A percentile compares a stretch with the other conserved stretches of the same genome.
These are phyloP conservation scores for Bubo blakistoni DNA, from an alignment of 2,113 vertebrate species.

Conservation along the genomic window DNA sequence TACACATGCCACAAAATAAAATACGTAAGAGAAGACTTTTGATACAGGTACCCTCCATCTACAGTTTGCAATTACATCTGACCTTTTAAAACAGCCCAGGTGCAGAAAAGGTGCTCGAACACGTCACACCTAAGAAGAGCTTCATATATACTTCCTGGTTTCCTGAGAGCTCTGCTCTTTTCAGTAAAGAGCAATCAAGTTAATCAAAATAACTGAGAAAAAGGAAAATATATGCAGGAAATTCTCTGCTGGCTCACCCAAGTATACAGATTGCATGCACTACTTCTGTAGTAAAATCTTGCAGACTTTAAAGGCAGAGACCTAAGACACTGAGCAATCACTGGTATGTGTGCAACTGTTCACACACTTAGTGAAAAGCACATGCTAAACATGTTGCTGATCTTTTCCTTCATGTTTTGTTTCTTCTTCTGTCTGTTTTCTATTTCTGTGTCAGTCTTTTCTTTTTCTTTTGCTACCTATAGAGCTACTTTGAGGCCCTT, in stretches of 20 bases:
- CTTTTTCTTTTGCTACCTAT: background rate
- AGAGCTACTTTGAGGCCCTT: background rate
- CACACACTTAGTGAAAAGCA: background rate
- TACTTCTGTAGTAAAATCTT: background rate
- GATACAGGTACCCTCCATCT: background rate
- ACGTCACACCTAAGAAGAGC: background rate
- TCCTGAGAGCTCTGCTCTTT: background rate
- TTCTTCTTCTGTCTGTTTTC: background rate
- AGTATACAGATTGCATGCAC: background rate
- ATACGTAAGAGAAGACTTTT: background rate
- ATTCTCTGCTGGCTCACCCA: background rate
- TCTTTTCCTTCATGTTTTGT: background rate
- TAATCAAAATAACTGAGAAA: background rate
- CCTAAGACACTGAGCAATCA: background rate
- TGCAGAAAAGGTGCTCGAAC: background rate
- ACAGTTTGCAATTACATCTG: background rate
- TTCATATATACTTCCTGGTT: background rate
- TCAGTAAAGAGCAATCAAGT: background rate
- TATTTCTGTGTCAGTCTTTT: background rate
- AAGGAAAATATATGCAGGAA: background rate
- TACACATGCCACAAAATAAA: background rate
- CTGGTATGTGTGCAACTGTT: background rate
- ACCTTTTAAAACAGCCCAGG: slow-evolving; percentile 6
- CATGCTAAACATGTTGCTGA: background rate
- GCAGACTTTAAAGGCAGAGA: background rate